These are phyloP conservation scores for Stratiolaelaps scimitus DNA, from an alignment of 1,140 invertebrate species.

Conservation along the genomic window DNA sequence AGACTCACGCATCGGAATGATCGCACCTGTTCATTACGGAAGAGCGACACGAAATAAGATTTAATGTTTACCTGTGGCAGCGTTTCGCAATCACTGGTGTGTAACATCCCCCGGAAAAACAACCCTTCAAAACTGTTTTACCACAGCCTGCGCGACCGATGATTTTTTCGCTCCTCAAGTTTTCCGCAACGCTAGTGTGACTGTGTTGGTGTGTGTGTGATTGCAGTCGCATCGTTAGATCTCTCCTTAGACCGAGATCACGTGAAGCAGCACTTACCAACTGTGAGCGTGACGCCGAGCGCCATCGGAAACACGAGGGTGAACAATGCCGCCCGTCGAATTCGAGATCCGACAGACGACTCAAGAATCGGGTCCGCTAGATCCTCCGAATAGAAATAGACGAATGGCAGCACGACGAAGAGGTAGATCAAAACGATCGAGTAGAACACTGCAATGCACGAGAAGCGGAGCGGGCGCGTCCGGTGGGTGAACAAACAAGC, in stretches of 20 bases:
- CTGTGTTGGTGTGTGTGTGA: background rate
- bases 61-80: too few relatives aligned
- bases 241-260: background rate
- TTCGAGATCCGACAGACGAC: background rate
- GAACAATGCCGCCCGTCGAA: background rate
- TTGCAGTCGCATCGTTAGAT: background rate
- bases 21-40: background rate
- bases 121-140: too few relatives aligned
- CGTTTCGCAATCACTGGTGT: too few relatives aligned
- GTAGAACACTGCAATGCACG: constrained; percentile 24
- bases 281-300: constrained; percentile 8
- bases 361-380: background rate
- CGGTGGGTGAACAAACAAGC: background rate
- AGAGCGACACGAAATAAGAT: background rate
- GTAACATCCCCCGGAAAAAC: too few relatives aligned
- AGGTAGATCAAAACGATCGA: constrained; percentile 14
- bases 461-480: too few relatives aligned
- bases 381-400: constrained; percentile 25
- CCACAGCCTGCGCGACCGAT: too few relatives aligned
- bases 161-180: too few relatives aligned
- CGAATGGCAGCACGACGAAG: constrained; percentile 1
- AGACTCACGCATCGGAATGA: constrained; percentile 16
- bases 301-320: constrained; percentile 19
- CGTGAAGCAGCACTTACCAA: background rate
- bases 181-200: too few relatives aligned